Base-by-base conservation (phyloP, 92 coral and sea anemone genomes). In the Siderastrea radians region DNA sequence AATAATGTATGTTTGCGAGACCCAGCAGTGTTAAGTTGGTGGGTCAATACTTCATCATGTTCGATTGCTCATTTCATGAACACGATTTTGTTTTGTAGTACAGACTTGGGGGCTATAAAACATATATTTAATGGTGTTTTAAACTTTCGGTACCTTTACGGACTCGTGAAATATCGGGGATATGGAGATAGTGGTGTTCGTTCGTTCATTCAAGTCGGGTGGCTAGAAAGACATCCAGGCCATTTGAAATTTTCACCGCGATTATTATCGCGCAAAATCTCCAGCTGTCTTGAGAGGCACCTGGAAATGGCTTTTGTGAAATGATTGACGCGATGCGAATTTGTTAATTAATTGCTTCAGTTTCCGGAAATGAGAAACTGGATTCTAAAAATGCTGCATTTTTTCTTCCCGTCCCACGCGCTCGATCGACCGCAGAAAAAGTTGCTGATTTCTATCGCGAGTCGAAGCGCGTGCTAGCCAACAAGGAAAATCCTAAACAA, bases 351-450 rank as follows among this genome's bases (percentile, higher is more conserved):
- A 95, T 95, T 94, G 98, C 97, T 86, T 93, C 90, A 89, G 94
- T 86, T 92, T 95, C 99, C 99, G 99, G 99, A 98, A 98, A 98
- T 98, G 99, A 98, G 98, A 96, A 98, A 91, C 79, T 86, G 87
- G 94, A 90, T 83, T 95, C 96, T 91, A 89, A 89, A 95, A 94
- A 95, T 90, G 85, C 88, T 93, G 66, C 94, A 80, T 86, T 93
- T 88, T 88, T 90, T 68, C 61, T 68, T 72, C 71, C 59, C 86
- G 64, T 79, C 98, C 95, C 98, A 93, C 98, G 96, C 98, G 95
- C 77, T 77, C 79, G 52, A 75, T 79, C 61, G 76, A 74, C 86
- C 85, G 52, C 83, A 77, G 81, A 80, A 80, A 85, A 82, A 73
- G 64, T 79, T 43, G 78, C 64, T 75, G 90, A 79, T 84, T 73